Evolutionary conservation across 2,888 invertebrate genomes (phyloP).

Genomic region (Orthosia cruda): DNA sequence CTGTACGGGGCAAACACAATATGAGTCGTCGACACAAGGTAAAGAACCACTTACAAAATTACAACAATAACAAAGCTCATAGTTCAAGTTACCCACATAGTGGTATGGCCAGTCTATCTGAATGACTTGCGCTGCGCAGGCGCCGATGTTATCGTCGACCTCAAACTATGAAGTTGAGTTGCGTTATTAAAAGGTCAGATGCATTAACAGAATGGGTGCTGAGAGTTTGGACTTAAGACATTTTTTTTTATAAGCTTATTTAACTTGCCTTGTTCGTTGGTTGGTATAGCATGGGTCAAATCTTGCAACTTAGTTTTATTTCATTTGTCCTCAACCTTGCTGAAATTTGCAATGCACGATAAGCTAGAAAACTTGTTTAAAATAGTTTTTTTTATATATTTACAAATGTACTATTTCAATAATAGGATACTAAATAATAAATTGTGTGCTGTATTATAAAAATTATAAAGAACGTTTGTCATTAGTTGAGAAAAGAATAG

Average conservation of each 20-base stretch:
- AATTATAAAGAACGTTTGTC: not conserved
- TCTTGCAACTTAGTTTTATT: too few species aligned
- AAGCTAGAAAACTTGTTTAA: too few species aligned
- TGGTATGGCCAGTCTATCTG: conserved; percentile 46
- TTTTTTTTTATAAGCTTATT: conserved; percentile 5
- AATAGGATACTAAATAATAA: too few species aligned
- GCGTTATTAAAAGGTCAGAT: conserved; percentile 74
- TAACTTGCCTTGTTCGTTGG: too few species aligned
- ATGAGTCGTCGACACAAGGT: too few species aligned
- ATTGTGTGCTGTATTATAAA: too few species aligned
- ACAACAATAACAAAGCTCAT: not conserved
- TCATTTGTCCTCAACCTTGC: too few species aligned
- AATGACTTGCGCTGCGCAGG: conserved; percentile 63
- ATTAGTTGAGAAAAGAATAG: not conserved
- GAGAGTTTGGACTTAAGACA: conserved; percentile 38
- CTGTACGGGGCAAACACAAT: too few species aligned
- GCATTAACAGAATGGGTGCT: conserved; percentile 64
- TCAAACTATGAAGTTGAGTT: conserved; percentile 58
- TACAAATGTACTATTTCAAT: too few species aligned
- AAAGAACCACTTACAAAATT: not conserved
- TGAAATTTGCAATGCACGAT: too few species aligned
- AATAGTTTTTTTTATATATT: too few species aligned
- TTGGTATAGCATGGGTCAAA: too few species aligned
- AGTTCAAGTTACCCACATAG: conserved; percentile 48
- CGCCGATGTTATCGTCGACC: conserved; percentile 68